Evolutionary conservation across 2,797 vertebrate species (phyloP), one percentile per base, ranked within the genome.

Genomic region (Danio kyathit): DNA sequence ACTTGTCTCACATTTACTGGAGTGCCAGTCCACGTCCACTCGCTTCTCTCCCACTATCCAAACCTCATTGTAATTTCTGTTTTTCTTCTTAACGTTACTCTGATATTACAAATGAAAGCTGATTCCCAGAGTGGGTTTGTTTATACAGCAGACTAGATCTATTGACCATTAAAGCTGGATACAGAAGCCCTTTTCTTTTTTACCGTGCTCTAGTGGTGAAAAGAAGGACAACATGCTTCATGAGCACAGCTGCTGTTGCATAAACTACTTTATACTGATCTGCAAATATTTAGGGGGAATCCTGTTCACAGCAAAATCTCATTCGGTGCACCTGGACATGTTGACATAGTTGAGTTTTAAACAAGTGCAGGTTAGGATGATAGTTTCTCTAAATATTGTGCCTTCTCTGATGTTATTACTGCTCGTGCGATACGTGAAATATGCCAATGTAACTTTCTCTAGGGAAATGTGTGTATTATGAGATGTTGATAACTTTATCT

Each of bases 251-350:
- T 72, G 77, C 49, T 43, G 57, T 54, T 56, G 17, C 48, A 21
- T 79, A 61, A 79, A 79, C 46, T 14, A 12, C 40, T 63, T 44
- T n/a, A 16, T 29, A 21, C 78, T 64, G 19, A 73, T 64, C 10
- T 57, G 51, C 69, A 73, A 73, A 80, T 80, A 80, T 80, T 80
- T 80, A 73, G 49, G 64, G 57, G 44, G 14, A 73, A 54, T 40
- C 3, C 11, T 9, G 17, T 19, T 65, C 44, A 12, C 7, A 56
- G 48, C 17, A 46, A 56, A 9, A 46, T 56, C 21, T 10, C 17
- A 10, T 54, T 56, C 14, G 7, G 59, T 40, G 49, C 78, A 73
- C 69, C 78, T 73, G 78, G 60, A 73, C 41, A 21, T 80, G 69
- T 57, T 64, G 49, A 73, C 60, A 40, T 72, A 17, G 49, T 48